Evolutionary conservation across 2,797 vertebrate species (phyloP), one percentile per base, ranked within the genome.

Genomic region (Ctenosaura bakeri): DNA sequence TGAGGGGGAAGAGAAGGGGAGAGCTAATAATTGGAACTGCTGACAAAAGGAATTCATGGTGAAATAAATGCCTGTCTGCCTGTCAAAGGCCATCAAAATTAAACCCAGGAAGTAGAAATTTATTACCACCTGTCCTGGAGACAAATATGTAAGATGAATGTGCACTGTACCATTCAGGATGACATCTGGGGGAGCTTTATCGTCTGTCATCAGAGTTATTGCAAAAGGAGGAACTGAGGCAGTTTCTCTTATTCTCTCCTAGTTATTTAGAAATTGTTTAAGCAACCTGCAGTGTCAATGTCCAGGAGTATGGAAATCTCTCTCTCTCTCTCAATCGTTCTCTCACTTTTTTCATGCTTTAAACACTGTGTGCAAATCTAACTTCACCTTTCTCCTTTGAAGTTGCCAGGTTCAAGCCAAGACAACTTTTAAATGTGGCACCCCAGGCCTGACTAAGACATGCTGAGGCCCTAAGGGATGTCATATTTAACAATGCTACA

Each of bases 91-190:
- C 93, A 88, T 95, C 93, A 92, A 94, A 96, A 96, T 95, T 95
- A 95, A 97, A 94, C 91, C 90, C 94, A 87, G 91, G 89, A 96
- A 95, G 91, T 95, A 91, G 94, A 94, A 94, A 94, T 95, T 94
- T 96, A 94, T 96, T 95, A 94, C 95, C 85, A 94, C 89, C 94
- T 95, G 93, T 95, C 92, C 92, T 90, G 88, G 86, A 95, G 92
- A 95, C 91, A 95, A 94, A 96, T 95, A 93, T 90, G 89, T 1
- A 91, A 91, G 93, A 94, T 89, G 90, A 90, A 94, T 95, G 88
- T 93, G 93, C 83, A 26, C 50, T 91, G 87, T 94, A 73, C 91
- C 94, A 94, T 94, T 84, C 86, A 81, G 90, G 46, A 89, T 95
- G 94, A 90, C 88, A 92, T 94, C 90, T 95, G 93, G 94, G 95